Percentiles rank a stretch among this genome's conserved stretches.
Conservation (phyloP, 2,113 vertebrate species). For the Prochilodus magdalenae region DNA sequence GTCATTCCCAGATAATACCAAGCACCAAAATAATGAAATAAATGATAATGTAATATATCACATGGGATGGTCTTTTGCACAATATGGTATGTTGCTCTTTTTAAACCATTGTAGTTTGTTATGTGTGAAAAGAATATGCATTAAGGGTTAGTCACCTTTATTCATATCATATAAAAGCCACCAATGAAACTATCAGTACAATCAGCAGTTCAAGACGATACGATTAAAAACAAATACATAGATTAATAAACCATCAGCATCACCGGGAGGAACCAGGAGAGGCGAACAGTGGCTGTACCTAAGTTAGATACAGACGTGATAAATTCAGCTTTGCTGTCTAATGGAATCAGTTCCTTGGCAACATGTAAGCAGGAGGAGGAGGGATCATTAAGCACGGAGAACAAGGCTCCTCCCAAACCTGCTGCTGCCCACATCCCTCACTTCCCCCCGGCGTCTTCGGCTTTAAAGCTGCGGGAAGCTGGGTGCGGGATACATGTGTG, state of each 20-base stretch:
- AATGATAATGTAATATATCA: no score
- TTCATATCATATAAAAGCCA: no score
- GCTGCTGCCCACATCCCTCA: background rate
- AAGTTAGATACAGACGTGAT: background rate
- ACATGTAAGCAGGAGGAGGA: background rate
- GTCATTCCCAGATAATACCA: no score
- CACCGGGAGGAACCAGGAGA: background rate
- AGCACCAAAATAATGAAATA: no score
- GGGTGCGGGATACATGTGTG: slow-evolving; percentile 21
- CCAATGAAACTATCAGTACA: no score
- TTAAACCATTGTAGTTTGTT: no score
- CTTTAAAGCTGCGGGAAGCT: slow-evolving; percentile 11
- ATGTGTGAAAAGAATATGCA: no score
- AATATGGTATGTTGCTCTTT: no score
- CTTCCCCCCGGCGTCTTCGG: slow-evolving; percentile 20
- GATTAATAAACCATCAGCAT: background rate
- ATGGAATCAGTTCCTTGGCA: slow-evolving; percentile 38
- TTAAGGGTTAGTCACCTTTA: no score
- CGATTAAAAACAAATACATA: no score
- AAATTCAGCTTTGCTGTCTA: background rate
- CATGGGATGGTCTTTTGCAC: no score
- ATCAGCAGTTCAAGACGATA: no score
- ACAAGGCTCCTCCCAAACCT: background rate
- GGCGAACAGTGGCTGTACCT: background rate
- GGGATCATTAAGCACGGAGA: slow-evolving; percentile 32